phyloP scores from a whole-genome alignment of 92 coral and sea anemone genomes.

The Anthopleura xanthogrammica region DNA sequence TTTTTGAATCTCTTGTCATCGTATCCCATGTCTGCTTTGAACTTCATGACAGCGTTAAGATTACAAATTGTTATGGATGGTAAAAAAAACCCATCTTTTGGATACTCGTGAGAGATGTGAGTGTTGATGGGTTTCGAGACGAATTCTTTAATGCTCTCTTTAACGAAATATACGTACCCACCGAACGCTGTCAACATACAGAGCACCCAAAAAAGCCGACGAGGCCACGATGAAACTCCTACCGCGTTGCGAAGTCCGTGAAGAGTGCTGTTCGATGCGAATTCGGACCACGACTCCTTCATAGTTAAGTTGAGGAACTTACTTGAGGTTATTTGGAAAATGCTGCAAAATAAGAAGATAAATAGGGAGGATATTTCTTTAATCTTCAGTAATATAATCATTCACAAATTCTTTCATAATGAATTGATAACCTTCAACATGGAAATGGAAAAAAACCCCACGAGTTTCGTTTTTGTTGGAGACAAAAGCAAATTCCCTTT shows the following conservation, averaged over 20 bases:
- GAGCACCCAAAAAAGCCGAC: conserved; percentile 35
- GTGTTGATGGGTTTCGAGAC: not conserved
- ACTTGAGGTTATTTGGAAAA: not conserved
- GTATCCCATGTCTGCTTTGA: not conserved
- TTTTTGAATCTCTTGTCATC: conserved; percentile 31
- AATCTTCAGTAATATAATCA: no score
- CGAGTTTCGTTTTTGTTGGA: no score
- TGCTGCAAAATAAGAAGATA: not conserved
- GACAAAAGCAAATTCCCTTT: no score
- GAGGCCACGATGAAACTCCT: conserved; percentile 29
- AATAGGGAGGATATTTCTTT: not conserved
- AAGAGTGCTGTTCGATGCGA: conserved; percentile 41
- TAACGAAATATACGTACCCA: not conserved
- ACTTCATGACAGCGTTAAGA: not conserved
- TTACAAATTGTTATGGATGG: conserved; percentile 43
- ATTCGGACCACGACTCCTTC: conserved; percentile 6
- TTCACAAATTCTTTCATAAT: no score
- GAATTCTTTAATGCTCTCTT: not conserved
- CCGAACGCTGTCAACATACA: conserved; percentile 19
- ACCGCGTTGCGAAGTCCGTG: conserved; percentile 13
- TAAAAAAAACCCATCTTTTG: conserved; percentile 3
- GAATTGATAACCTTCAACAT: no score
- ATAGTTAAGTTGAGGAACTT: not conserved
- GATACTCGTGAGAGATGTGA: not conserved
- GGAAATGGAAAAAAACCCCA: no score